phyloP scores from a whole-genome alignment of 2,113 vertebrate species.

The Xyliphius kryptos region DNA sequence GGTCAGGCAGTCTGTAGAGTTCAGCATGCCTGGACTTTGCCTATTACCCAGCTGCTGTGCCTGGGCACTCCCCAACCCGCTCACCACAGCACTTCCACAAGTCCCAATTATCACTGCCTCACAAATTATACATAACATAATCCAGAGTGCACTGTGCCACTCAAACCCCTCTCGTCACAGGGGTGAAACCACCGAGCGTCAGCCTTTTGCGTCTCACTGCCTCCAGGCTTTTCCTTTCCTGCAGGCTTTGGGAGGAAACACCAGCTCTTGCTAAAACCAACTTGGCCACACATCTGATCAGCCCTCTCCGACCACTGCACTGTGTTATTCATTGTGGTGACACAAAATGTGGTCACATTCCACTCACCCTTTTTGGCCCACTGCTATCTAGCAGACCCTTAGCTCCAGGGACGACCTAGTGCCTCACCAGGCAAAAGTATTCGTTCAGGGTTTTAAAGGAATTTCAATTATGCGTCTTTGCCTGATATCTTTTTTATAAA shows the following conservation, averaged over 20 bases:
- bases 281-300: slow-evolving; percentile 40
- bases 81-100: slow-evolving; percentile 31
- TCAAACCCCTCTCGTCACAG: slow-evolving; percentile 9
- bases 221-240: slow-evolving; percentile 29
- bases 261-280: slow-evolving; percentile 35
- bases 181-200: slow-evolving; percentile 29
- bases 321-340: slow-evolving; percentile 52
- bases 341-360: slow-evolving; percentile 51
- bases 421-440: slow-evolving; percentile 37
- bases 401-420: too few species aligned
- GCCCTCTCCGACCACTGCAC: slow-evolving; percentile 44
- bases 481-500: slow-evolving; percentile 34
- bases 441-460: slow-evolving; percentile 46
- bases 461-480: slow-evolving; percentile 48
- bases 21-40: slow-evolving; percentile 61
- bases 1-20: slow-evolving; percentile 66
- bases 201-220: slow-evolving; percentile 28
- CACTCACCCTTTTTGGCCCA: slow-evolving; percentile 42
- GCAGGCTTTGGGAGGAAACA: slow-evolving; percentile 24
- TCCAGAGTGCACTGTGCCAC: slow-evolving; percentile 25
- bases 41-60: slow-evolving; percentile 71
- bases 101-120: slow-evolving; percentile 30
- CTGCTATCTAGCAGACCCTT: slow-evolving; percentile 39
- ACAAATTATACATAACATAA: slow-evolving; percentile 29
- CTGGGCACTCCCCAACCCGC: slow-evolving; percentile 45